Evolutionary conservation across 2,113 vertebrate genomes (phyloP).

Genomic region (Spea multiplicata): DNA sequence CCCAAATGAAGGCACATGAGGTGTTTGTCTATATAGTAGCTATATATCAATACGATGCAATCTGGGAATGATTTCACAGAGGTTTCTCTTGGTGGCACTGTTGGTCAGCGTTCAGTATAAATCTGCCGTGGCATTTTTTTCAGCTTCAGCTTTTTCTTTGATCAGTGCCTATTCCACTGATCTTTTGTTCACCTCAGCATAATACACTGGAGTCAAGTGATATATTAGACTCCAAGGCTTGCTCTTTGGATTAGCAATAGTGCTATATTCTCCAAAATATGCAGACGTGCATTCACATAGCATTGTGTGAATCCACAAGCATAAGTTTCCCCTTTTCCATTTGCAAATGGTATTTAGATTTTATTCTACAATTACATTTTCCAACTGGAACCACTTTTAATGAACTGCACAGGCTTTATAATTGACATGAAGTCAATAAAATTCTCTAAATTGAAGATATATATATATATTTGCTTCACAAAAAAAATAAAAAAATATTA

Average conservation of each 20-base stretch:
- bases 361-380: too few species aligned
- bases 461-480: too few species aligned
- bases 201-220: conserved; percentile 10
- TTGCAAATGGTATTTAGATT: too few species aligned
- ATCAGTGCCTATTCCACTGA: conserved; percentile 10
- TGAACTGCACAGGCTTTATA: too few species aligned
- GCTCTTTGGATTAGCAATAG: conserved; percentile 2
- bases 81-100: conserved; percentile 25
- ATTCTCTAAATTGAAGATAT: too few species aligned
- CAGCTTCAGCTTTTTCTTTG: conserved; percentile 1
- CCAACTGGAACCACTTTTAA: too few species aligned
- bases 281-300: conserved; percentile 1
- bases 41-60: not conserved
- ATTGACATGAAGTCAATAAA: too few species aligned
- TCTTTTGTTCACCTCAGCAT: not conserved
- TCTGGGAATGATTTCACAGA: not conserved
- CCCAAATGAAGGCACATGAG: too few species aligned
- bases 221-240: not conserved
- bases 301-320: not conserved
- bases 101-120: not conserved
- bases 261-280: not conserved
- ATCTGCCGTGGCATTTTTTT: not conserved
- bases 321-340: not conserved
- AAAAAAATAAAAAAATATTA: too few species aligned
- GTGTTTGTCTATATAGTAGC: not conserved